These are phyloP conservation scores for Agrotis ipsilon DNA, from an alignment of 2,888 invertebrate species.

Conservation along the genomic window DNA sequence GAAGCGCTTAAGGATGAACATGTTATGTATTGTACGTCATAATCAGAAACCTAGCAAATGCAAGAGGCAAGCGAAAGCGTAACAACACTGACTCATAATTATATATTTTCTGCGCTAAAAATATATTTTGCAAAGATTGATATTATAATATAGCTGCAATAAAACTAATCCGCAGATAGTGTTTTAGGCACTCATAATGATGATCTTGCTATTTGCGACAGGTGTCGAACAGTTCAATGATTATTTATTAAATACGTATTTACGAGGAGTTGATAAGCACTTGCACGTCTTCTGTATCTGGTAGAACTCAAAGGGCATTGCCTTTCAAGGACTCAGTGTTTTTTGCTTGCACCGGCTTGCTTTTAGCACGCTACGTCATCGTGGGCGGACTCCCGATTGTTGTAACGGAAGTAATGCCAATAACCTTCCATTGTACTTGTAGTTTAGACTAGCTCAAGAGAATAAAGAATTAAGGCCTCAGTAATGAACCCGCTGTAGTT, in stretches of 20 bases:
- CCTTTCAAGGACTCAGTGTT: constrained; percentile 52
- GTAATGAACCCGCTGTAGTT: constrained; percentile 46
- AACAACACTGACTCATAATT: not conserved
- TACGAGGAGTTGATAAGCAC: constrained; percentile 19
- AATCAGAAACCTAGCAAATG: constrained; percentile 61
- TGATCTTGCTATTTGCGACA: constrained; percentile 33
- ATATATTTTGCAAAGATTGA: not conserved
- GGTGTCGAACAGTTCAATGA: constrained; percentile 30
- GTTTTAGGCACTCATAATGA: constrained; percentile 9
- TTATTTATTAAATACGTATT: constrained; percentile 28
- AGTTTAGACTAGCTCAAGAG: constrained; percentile 21
- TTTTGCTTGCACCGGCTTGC: constrained; percentile 52
- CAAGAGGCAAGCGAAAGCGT: constrained; percentile 56
- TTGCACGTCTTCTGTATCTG: constrained; percentile 27
- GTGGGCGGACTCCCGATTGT: constrained; percentile 57
- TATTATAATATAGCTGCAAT: not conserved
- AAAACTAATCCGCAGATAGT: not conserved
- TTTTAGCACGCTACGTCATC: constrained; percentile 59
- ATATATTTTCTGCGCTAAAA: not conserved
- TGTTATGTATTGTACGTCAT: constrained; percentile 60
- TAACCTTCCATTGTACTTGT: constrained; percentile 59
- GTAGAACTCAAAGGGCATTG: constrained; percentile 59
- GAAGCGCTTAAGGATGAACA: constrained; percentile 57
- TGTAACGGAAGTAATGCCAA: constrained; percentile 60
- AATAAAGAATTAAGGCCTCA: constrained; percentile 31